Conservation (phyloP, 2,113 vertebrate species). For the Mionectes macconnelli region DNA sequence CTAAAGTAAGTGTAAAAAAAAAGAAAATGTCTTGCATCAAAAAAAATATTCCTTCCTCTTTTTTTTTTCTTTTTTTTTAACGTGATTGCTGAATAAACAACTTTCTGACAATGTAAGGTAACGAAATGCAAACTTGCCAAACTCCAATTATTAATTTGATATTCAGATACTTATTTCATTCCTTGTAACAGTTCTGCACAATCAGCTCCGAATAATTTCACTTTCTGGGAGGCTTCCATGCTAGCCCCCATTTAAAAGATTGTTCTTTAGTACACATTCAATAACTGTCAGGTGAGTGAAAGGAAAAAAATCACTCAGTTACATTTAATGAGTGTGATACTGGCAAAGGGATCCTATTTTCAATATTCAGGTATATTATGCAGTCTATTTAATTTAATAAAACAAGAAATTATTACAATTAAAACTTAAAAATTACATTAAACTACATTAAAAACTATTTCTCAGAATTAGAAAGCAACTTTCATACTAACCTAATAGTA, state of each 20-base stretch:
- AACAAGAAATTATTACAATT: not conserved
- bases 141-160: slow-evolving; percentile 65
- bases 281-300: slow-evolving; percentile 24
- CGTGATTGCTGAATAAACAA: slow-evolving; percentile 43
- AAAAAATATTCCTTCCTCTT: not conserved
- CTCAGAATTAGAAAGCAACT: not conserved
- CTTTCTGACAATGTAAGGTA: slow-evolving; percentile 20
- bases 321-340: not conserved
- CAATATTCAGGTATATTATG: not conserved
- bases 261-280: slow-evolving; percentile 20
- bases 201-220: slow-evolving; percentile 59
- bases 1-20: not conserved
- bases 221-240: slow-evolving; percentile 22
- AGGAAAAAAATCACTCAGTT: not conserved
- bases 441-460: not conserved
- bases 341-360: slow-evolving; percentile 14
- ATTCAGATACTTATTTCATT: slow-evolving; percentile 60
- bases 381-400: not conserved
- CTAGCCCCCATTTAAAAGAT: slow-evolving; percentile 32
- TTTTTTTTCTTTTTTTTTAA: not conserved
- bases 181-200: slow-evolving; percentile 44
- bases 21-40: not conserved
- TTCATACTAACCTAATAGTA: not conserved
- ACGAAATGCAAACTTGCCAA: slow-evolving; percentile 26
- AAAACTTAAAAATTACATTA: not conserved